A percentile compares a stretch with the other conserved stretches of the same genome.
Evolutionary conservation across 2,888 invertebrate species (phyloP).

Genomic region (Odontothrips loti): DNA sequence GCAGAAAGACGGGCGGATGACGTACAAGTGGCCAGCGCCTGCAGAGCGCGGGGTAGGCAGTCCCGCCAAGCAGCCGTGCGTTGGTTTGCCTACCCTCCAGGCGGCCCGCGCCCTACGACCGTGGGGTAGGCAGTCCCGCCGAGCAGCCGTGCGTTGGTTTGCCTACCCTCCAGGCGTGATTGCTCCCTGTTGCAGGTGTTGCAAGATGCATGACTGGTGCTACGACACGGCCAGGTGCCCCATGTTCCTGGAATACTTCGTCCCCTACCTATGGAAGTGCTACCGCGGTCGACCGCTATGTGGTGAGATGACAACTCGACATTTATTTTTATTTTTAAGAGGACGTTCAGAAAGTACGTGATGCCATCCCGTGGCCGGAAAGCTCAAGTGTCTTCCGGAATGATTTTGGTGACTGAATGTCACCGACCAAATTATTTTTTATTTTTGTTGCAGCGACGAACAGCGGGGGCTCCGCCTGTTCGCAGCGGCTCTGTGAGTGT

Average conservation of each 20-base stretch:
- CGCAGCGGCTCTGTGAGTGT: neutral
- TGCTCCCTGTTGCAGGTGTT: slow-evolving; percentile 58
- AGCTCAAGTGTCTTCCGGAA: too few species aligned
- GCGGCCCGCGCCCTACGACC: neutral
- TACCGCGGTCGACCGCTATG: slow-evolving; percentile 72
- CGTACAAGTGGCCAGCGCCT: neutral
- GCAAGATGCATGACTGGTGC: slow-evolving; percentile 80
- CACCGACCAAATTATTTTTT: too few species aligned
- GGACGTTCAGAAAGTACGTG: too few species aligned
- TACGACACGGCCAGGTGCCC: slow-evolving; percentile 76
- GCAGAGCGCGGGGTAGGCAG: neutral
- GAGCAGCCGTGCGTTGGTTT: neutral
- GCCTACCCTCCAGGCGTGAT: neutral
- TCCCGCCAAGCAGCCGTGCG: neutral
- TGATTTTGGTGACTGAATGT: too few species aligned
- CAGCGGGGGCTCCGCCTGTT: slow-evolving; percentile 46
- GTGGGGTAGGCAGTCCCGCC: neutral
- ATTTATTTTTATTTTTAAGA: slow-evolving; percentile 43
- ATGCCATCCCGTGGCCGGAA: too few species aligned
- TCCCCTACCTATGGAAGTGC: slow-evolving; percentile 86
- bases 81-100: neutral
- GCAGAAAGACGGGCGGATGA: neutral
- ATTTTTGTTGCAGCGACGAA: slow-evolving; percentile 55
- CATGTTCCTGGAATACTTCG: slow-evolving; percentile 75
- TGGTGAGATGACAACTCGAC: slow-evolving; percentile 62